These are phyloP conservation scores for Indicator maculatus DNA, from an alignment of 2,113 vertebrate genomes.

Conservation along the genomic window DNA sequence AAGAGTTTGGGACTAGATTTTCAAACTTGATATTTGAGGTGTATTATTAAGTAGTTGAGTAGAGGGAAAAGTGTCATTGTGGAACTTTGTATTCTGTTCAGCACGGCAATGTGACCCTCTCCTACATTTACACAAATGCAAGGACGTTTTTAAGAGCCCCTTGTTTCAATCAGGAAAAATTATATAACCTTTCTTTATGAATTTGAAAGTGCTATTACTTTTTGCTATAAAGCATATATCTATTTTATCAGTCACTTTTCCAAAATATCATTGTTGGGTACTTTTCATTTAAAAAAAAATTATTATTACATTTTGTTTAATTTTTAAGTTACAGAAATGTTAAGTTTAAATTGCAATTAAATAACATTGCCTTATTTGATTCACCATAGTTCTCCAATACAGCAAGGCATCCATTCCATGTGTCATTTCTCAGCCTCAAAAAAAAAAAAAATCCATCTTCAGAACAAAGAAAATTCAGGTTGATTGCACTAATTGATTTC, in stretches of 20 bases:
- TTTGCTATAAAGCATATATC: background rate
- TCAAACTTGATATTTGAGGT: background rate
- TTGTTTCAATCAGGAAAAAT: background rate
- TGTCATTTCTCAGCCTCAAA: background rate
- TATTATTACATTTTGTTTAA: background rate
- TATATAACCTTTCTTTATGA: background rate
- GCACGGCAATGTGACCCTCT: background rate
- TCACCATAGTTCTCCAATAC: background rate
- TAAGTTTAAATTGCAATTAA: background rate
- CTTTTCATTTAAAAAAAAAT: background rate
- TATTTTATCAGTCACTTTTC: background rate
- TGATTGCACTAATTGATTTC: constrained; percentile 55
- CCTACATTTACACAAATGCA: background rate
- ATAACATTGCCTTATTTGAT: background rate
- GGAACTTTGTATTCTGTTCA: background rate
- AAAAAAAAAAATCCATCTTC: background rate
- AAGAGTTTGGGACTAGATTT: background rate
- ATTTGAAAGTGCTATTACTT: background rate
- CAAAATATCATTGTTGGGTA: background rate
- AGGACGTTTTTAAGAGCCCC: background rate
- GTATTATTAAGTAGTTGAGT: background rate
- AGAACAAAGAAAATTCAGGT: constrained; percentile 19
- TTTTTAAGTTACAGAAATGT: background rate
- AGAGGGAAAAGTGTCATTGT: background rate
- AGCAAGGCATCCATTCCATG: background rate